Evolutionary conservation across 2,113 vertebrate genomes (phyloP), one percentile per base, ranked within the genome.

Genomic region (Phoenicopterus ruber): DNA sequence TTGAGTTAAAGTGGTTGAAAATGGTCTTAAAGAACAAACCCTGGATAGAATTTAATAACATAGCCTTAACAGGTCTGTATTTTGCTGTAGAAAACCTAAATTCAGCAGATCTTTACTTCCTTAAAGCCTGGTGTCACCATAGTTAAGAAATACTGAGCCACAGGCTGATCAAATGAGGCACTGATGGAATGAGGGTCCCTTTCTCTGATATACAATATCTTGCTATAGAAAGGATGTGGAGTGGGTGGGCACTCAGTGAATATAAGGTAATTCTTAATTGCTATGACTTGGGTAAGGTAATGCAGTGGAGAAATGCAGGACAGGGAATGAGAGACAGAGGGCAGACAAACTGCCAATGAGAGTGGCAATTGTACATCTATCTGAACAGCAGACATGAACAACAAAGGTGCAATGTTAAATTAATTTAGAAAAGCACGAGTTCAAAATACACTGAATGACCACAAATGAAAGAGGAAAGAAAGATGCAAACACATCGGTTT

Each of bases 51-150:
- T 49, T 69, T 52, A 66, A 6, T 49, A 38, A 83, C 5, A 40
- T 2, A 67, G 9, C 28, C 47, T 65, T 40, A 65, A n/a, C 6
- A 57, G 6, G 25, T 74, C 46, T 31, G 7, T 29, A 34, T 78
- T 81, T 85, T 63, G 13, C 73, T 20, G 12, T 11, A 71, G 32
- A 57, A 95, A 85, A 70, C 22, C 31, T 49, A 40, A 69, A 77
- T 86, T 79, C 32, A 79, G 40, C 1, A 9, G 6, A 47, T 20
- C 31, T 79, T 80, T 77, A 66, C 7, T 44, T 47, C 34, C 14
- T 18, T 36, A 52, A 72, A 82, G 26, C n/a, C 13, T 10, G 0
- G 0, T 7, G 8, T 76, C n/a, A 42, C 38, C 11, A 47, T 2
- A 59, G 29, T 44, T 42, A n/a, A 65, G 67, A 73, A 82, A 49